Conservation (phyloP, 2,113 vertebrate genomes). For the Holacanthus passer region DNA sequence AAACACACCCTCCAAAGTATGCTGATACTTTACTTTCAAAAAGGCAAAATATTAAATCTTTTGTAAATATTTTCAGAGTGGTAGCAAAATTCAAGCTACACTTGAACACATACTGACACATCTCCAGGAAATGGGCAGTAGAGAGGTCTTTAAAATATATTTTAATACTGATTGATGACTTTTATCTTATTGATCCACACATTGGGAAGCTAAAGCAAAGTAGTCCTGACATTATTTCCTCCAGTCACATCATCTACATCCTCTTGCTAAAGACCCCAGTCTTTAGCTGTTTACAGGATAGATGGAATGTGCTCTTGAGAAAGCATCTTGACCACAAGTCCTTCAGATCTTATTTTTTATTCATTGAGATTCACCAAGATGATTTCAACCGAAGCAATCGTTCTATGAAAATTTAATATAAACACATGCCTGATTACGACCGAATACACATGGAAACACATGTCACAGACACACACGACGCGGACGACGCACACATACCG, state of each 20-base stretch:
- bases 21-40: background rate
- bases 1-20: background rate
- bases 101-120: background rate
- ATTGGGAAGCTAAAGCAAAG: background rate
- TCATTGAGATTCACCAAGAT: background rate
- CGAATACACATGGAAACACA: slow-evolving; percentile 22
- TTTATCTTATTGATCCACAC: slow-evolving; percentile 3
- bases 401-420: background rate
- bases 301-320: background rate
- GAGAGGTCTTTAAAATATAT: background rate
- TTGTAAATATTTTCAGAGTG: background rate
- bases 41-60: background rate
- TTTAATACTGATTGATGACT: background rate
- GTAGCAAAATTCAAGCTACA: slow-evolving; percentile 4
- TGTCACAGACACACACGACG: slow-evolving; percentile 4
- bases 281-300: background rate
- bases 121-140: background rate
- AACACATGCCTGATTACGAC: background rate
- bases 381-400: background rate
- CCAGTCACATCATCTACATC: background rate
- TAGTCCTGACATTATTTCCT: background rate
- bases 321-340: background rate
- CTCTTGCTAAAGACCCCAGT: too few species aligned
- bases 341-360: background rate
- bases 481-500: slow-evolving; percentile 32